These are phyloP conservation scores for Limnephilus lunatus DNA, from an alignment of 2,888 invertebrate species.

Conservation along the genomic window DNA sequence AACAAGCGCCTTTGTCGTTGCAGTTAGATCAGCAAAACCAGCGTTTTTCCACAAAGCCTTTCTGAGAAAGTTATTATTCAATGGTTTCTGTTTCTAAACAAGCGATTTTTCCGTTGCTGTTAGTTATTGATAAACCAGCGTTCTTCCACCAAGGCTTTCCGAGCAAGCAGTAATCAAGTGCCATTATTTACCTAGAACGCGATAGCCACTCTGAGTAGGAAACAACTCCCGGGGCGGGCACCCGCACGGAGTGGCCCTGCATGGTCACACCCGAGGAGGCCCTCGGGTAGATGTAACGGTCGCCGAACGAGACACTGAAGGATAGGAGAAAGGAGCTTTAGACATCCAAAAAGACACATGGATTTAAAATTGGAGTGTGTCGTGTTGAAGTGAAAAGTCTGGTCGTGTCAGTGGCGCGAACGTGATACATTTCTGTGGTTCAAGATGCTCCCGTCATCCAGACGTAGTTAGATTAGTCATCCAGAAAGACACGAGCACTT, in stretches of 20 bases:
- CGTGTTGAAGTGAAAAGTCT: neutral
- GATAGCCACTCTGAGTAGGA: slow-evolving; percentile 80
- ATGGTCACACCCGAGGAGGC: slow-evolving; percentile 67
- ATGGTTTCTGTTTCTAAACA: neutral
- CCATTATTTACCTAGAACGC: slow-evolving; percentile 73
- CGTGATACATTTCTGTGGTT: neutral
- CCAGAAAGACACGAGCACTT: no score
- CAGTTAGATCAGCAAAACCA: neutral
- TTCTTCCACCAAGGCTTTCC: slow-evolving; percentile 18
- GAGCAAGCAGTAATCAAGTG: slow-evolving; percentile 35
- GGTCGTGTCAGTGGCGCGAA: neutral
- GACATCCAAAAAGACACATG: slow-evolving; percentile 22
- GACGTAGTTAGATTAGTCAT: no score
- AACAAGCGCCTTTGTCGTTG: no score
- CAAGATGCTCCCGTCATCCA: no score
- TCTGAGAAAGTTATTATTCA: neutral
- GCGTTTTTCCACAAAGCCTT: neutral
- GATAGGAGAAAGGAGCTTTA: slow-evolving; percentile 48
- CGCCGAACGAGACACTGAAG: slow-evolving; percentile 72
- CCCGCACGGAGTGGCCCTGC: slow-evolving; percentile 77
- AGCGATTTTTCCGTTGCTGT: neutral
- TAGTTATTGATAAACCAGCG: neutral
- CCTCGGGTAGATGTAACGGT: slow-evolving; percentile 67
- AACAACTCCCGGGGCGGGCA: slow-evolving; percentile 77
- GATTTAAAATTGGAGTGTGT: neutral